Conservation (phyloP, 2,113 vertebrate species). For the Chelonoidis abingdonii region DNA sequence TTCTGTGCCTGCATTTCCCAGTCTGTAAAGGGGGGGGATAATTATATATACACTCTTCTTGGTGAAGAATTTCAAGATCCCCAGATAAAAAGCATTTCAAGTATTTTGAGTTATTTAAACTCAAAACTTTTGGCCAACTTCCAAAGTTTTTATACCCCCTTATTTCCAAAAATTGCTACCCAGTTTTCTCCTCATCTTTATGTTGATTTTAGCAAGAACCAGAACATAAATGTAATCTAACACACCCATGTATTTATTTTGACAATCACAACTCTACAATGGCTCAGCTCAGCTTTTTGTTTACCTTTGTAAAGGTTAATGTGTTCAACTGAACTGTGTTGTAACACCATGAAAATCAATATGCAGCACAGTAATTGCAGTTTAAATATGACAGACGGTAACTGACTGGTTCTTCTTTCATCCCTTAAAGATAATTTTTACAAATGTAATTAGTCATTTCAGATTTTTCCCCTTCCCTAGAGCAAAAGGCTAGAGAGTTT, state of each 20-base stretch:
- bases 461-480: neutral
- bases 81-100: neutral
- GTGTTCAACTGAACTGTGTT: neutral
- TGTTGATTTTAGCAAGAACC: neutral
- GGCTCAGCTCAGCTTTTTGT: neutral
- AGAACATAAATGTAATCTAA: neutral
- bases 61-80: neutral
- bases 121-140: neutral
- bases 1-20: neutral
- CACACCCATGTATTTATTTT: neutral
- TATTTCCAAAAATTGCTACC: neutral
- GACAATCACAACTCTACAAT: neutral
- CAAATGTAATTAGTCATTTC: neutral
- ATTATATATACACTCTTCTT: neutral
- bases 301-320: neutral
- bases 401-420: neutral
- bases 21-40: neutral
- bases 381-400: neutral
- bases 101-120: neutral
- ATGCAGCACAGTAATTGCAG: neutral
- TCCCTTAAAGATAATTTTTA: neutral
- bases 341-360: fast-evolving
- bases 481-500: neutral
- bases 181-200: neutral
- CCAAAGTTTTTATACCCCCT: neutral